Conservation (phyloP, 2,113 vertebrate genomes). For the Trogon surrucura region DNA sequence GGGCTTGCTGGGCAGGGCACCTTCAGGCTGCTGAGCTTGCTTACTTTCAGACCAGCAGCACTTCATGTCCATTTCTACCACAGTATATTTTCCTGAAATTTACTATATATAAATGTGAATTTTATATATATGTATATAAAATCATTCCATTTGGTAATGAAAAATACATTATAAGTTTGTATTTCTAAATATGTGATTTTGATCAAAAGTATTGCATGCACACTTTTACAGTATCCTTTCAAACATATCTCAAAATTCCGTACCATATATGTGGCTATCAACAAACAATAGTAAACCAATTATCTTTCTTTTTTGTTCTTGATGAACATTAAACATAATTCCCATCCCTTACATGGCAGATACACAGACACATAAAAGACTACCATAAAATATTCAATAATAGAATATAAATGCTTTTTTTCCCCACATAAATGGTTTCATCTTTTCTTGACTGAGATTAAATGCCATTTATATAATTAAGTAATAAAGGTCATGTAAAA, state of each 20-base stretch:
- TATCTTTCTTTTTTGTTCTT: neutral
- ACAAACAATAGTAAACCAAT: neutral
- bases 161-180: neutral
- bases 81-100: neutral
- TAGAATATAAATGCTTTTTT: neutral
- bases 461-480: neutral
- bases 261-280: accelerated
- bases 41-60: neutral
- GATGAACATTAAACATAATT: neutral
- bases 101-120: neutral
- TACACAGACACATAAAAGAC: neutral
- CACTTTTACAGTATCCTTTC: neutral
- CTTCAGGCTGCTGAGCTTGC: neutral
- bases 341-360: neutral
- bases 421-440: neutral
- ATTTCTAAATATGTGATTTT: neutral
- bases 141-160: neutral
- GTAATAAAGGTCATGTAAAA: neutral
- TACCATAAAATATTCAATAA: neutral
- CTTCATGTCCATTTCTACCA: neutral
- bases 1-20: neutral
- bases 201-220: neutral
- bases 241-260: neutral
- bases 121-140: neutral
- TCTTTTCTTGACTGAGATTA: neutral